phyloP scores from a whole-genome alignment of 2,113 vertebrate species.

The Carassius auratus region DNA sequence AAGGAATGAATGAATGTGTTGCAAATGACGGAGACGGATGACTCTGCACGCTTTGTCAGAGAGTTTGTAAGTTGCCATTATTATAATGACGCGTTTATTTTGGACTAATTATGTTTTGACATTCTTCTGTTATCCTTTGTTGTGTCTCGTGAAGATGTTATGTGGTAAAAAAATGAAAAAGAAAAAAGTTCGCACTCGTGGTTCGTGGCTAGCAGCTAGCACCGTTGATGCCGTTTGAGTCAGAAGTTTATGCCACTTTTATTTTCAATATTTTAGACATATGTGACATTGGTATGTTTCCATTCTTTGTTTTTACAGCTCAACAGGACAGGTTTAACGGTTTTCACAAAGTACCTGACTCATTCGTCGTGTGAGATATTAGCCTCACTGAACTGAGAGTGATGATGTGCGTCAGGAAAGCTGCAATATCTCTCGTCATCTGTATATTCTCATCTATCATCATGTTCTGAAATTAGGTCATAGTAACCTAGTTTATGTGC shows the following conservation, averaged over 20 bases:
- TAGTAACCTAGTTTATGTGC: neutral
- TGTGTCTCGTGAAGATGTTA: neutral
- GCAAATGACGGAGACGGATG: constrained; percentile 4
- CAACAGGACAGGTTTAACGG: no score
- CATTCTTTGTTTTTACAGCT: neutral
- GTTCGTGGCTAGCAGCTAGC: neutral
- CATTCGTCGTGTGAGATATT: neutral
- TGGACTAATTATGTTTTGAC: neutral
- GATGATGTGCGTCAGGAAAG: neutral
- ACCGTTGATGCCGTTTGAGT: neutral
- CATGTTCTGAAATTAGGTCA: neutral
- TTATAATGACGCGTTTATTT: neutral
- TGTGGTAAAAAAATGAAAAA: neutral
- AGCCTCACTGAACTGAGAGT: neutral
- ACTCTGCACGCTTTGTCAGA: neutral
- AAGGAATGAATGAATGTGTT: neutral
- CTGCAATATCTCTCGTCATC: neutral
- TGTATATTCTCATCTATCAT: neutral
- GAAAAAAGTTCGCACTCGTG: constrained; percentile 5
- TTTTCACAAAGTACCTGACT: neutral
- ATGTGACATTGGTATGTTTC: neutral
- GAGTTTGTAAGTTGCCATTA: neutral
- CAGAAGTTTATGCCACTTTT: neutral
- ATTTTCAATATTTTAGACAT: neutral
- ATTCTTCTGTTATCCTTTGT: neutral